Evolutionary conservation across 2,113 vertebrate species (phyloP).

Genomic region (Bungarus multicinctus): DNA sequence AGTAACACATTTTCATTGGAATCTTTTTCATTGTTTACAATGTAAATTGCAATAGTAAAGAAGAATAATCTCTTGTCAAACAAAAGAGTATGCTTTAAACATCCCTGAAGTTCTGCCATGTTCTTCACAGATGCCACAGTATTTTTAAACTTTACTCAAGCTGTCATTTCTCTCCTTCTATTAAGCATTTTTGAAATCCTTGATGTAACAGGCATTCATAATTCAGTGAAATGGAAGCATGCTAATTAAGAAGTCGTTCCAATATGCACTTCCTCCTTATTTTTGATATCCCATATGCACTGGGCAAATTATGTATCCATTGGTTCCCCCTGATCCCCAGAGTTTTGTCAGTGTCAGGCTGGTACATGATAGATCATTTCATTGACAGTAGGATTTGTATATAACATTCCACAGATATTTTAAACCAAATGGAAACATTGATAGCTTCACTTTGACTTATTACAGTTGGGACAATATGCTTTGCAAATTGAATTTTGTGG

Average conservation of each 20-base stretch:
- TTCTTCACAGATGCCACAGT: background rate
- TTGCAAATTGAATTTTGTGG: background rate
- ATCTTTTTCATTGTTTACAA: conserved; percentile 7
- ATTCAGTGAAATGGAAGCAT: background rate
- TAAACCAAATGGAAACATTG: background rate
- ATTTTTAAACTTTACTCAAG: background rate
- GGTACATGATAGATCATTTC: background rate
- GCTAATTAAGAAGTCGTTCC: conserved; percentile 1
- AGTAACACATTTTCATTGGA: background rate
- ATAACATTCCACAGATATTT: background rate
- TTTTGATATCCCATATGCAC: background rate
- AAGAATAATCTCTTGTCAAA: conserved; percentile 30
- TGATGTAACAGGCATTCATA: background rate
- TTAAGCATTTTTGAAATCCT: background rate
- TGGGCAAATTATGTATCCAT: conserved; percentile 12
- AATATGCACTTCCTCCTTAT: background rate
- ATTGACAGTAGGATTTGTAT: background rate
- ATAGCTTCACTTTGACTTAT: conserved; percentile 20
- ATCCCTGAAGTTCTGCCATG: conserved; percentile 6
- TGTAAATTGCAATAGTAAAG: conserved; percentile 51
- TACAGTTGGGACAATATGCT: background rate
- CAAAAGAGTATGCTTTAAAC: conserved; percentile 43
- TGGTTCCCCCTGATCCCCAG: background rate
- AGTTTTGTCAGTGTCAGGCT: background rate
- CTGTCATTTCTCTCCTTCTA: conserved; percentile 14